These are phyloP conservation scores for Melieria picta DNA, from an alignment of 2,888 invertebrate genomes.

Conservation along the genomic window DNA sequence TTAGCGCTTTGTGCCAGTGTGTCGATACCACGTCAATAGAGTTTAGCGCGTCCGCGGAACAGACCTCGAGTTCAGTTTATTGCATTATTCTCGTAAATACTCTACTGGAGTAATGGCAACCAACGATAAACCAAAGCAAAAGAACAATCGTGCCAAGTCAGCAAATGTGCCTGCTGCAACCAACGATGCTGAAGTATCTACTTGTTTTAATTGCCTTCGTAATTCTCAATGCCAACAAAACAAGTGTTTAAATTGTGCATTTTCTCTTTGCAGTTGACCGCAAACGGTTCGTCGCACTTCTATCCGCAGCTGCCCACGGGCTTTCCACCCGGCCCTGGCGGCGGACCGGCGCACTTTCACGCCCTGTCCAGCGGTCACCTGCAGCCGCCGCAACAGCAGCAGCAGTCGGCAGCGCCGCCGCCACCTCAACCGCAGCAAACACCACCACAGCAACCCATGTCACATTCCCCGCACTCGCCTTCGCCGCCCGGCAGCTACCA, in stretches of 20 bases:
- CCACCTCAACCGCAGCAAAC: conserved; percentile 55
- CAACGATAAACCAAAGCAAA: background rate
- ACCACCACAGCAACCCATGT: conserved; percentile 56
- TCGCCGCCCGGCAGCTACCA: conserved; percentile 76
- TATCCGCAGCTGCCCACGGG: conserved; percentile 71
- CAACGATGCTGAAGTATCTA: too few relatives aligned
- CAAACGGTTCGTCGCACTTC: conserved; percentile 78
- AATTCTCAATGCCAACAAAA: too few relatives aligned
- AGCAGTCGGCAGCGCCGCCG: conserved; percentile 36
- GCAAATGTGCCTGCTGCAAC: too few relatives aligned
- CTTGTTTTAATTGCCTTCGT: too few relatives aligned
- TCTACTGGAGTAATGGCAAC: background rate
- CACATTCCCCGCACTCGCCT: conserved; percentile 76
- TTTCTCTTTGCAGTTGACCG: conserved; percentile 70
- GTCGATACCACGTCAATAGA: too few relatives aligned
- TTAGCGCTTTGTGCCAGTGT: too few relatives aligned
- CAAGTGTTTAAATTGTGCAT: too few relatives aligned
- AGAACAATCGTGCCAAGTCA: too few relatives aligned
- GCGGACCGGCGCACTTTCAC: conserved; percentile 60
- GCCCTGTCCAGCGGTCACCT: conserved; percentile 62
- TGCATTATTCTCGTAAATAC: too few relatives aligned
- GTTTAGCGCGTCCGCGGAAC: too few relatives aligned
- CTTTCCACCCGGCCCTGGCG: conserved; percentile 67
- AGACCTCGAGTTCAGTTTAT: too few relatives aligned
- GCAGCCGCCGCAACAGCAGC: conserved; percentile 51